Evolutionary conservation across 2,797 vertebrate species (phyloP).

Genomic region (Poecilia wingei): DNA sequence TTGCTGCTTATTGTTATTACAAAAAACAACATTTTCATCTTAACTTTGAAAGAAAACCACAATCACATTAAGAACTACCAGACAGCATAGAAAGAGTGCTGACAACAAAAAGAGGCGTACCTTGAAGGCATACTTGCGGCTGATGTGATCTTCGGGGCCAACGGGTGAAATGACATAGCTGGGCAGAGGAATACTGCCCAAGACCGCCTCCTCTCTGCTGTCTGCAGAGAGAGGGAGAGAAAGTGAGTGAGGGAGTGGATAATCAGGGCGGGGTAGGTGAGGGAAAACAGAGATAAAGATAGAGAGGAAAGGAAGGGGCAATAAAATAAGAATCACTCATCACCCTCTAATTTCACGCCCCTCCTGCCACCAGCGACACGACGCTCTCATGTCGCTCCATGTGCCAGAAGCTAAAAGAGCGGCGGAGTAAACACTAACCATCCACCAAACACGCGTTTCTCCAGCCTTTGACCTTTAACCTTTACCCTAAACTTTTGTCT

Average conservation of each 20-base stretch:
- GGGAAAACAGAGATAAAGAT: constrained; percentile 32
- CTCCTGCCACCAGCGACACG: constrained; percentile 39
- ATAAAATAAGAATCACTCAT: constrained; percentile 65
- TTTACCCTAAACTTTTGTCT: neutral
- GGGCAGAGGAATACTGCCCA: constrained; percentile 93
- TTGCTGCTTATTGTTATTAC: neutral
- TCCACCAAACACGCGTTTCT: neutral
- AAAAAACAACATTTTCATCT: neutral
- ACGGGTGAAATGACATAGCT: constrained; percentile 90
- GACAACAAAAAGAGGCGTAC: constrained; percentile 68
- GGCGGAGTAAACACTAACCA: constrained; percentile 7
- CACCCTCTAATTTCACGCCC: constrained; percentile 54
- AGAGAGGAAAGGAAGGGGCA: constrained; percentile 26
- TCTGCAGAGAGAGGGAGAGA: constrained; percentile 75
- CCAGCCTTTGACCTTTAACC: constrained; percentile 10
- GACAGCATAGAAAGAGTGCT: neutral
- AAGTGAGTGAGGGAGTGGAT: neutral
- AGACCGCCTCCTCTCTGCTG: constrained; percentile 91
- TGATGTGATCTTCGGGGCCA: constrained; percentile 90
- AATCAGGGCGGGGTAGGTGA: constrained; percentile 11
- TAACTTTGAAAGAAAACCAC: neutral
- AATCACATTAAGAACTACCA: neutral
- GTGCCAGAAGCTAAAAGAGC: constrained; percentile 52
- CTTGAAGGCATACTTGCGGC: constrained; percentile 96
- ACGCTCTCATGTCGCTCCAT: constrained; percentile 23